Evolutionary conservation across 2,888 invertebrate genomes (phyloP), one percentile per base, ranked within the genome.

Genomic region (Cosmorhoe ocellata): DNA sequence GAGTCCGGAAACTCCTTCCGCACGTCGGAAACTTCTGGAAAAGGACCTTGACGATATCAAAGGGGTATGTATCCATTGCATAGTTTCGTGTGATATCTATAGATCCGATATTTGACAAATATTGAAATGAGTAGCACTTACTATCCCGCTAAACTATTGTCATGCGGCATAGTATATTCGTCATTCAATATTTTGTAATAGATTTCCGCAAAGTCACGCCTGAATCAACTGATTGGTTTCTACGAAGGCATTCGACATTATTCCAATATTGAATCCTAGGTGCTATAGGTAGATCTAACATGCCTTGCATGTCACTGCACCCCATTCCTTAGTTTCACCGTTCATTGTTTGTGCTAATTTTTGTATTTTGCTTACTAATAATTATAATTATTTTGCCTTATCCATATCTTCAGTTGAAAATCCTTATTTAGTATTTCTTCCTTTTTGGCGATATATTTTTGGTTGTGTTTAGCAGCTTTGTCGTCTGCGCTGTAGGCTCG

Each of bases 1-100:
- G 0, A 88, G 84, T 58, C 86, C 87, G 0, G 88, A 84, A 46
- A 83, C 87, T 1, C 81, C 89, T 6, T 76, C 79, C 9, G 63
- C 83, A 4, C 81, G 87, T 59, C 76, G 86, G 63, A 82, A 76
- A 63, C 58, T 78, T 4, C 59, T 84, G 49, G 86, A 87, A 49
- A 86, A 79, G 52, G 85, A 86, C 47, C 79, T 74, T 42, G 88
- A 87, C 56, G 86, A 86, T 30, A 70, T 74, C 6, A 84, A 79
- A 76, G 71, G 76, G 82, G 89, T 89, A 76, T 87, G 89, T 84
- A 51, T 12, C 12, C 42, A 47, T 48, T 28, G 22, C 34, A n/a
- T 22, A 26, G 33, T 36, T 43, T 34, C 38, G 32, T 14, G 33
- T 12, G 13, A 33, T n/a, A 38, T 46, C 45, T 38, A 46, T 45